Evolutionary conservation across 2,113 vertebrate genomes (phyloP), one percentile per base, ranked within the genome.

Genomic region (Ivindomyrus marchei): DNA sequence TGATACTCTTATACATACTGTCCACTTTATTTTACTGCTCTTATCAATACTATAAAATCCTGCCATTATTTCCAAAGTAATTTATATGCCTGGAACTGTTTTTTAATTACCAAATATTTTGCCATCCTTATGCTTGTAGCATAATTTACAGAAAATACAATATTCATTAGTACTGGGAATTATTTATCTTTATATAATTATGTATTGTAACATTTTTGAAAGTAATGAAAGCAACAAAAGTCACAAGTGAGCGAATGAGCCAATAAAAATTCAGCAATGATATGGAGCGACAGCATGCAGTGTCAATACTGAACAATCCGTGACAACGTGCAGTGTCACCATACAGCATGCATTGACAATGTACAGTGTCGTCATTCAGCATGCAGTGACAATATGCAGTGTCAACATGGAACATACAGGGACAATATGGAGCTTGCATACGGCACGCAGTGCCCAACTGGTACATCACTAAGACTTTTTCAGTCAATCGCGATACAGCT

Each of bases 71-170:
- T 47, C 27, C 27, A 31, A 49, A 87, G 13, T 52, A 36, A 87
- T 87, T 52, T 24, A 31, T 49, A n/a, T 52, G 85, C 24, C 4
- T 17, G n/a, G 19, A 52, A 31, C 47, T 53, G 85, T 87, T 36
- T 53, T 53, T 39, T 53, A 87, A 87, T 52, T 5, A 53, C 85
- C 24, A 47, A n/a, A 47, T 45, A 13, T 85, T 83, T 42, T 83
- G 77, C 36, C 77, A 42, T 83, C 77, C 31, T 83, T 83, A 45
- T 83, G 77, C 39, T 45, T 39, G 17, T 21, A 45, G 42, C 4
- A 45, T 83, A 45, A 83, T 83, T 83, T 85, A 85, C 83, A 84
- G 80, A 45, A 84, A 46, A 46, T 45, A 84, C 80, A 84, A 84
- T 21, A 19, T 84, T 84, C 80, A 85, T n/a, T 42, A 46, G 80